A percentile compares a stretch with the other conserved stretches of the same genome.
Conservation (phyloP, 2,797 vertebrate species). For the Hydrocynus forskahlii region DNA sequence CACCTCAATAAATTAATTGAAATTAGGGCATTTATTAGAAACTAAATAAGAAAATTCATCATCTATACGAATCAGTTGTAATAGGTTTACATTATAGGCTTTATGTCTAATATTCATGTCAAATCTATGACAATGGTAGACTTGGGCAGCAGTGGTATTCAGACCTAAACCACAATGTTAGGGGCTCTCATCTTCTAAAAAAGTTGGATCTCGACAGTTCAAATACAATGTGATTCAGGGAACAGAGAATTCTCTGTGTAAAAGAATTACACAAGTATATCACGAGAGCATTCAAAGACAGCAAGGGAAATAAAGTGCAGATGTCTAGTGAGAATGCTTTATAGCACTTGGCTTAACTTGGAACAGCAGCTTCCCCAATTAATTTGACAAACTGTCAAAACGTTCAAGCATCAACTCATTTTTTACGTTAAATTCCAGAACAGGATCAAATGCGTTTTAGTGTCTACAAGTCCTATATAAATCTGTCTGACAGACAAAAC, state of each 20-base stretch:
- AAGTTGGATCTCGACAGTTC: too few species aligned
- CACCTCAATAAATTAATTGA: too few species aligned
- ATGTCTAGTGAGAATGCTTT: background rate
- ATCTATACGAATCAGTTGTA: too few species aligned
- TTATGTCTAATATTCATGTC: too few species aligned
- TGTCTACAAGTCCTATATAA: background rate
- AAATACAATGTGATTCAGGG: too few species aligned
- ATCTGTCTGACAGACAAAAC: background rate
- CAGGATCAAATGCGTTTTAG: background rate
- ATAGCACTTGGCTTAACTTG: slow-evolving; percentile 1
- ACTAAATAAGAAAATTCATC: too few species aligned
- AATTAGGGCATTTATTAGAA: too few species aligned
- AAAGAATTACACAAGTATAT: background rate
- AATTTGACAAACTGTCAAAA: background rate
- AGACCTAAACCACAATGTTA: background rate
- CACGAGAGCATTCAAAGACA: background rate
- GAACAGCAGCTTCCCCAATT: background rate
- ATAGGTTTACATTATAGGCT: too few species aligned
- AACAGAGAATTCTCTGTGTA: background rate
- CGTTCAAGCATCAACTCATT: too few species aligned
- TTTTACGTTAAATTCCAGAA: background rate
- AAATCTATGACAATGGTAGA: too few species aligned
- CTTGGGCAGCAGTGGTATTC: background rate
- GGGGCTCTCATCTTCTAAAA: too few species aligned
- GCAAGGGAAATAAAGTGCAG: background rate